These are phyloP conservation scores for Diabrotica balteata DNA, from an alignment of 2,888 invertebrate genomes.

Conservation along the genomic window DNA sequence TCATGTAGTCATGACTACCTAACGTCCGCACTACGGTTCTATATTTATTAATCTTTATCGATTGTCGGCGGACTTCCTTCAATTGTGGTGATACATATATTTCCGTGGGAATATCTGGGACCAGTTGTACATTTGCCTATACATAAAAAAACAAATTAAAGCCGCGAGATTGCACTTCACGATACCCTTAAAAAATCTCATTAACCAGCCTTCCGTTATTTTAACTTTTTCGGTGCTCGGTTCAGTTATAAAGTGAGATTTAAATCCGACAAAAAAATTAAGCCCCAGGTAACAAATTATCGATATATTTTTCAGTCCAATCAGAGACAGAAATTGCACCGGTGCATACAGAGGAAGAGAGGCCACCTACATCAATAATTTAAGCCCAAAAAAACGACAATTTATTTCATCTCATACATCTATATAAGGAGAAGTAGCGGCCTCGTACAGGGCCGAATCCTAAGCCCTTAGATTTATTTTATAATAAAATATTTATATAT, in stretches of 20 bases:
- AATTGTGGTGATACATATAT: too few relatives aligned
- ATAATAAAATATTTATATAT: background rate
- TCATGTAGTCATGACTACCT: too few relatives aligned
- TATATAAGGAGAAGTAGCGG: constrained; percentile 33
- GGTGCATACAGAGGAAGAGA: constrained; percentile 22
- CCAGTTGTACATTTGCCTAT: too few relatives aligned
- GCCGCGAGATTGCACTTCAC: constrained; percentile 2
- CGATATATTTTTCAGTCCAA: constrained; percentile 26
- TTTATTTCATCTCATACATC: constrained; percentile 29
- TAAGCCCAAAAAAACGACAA: constrained; percentile 31
- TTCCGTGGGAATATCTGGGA: too few relatives aligned
- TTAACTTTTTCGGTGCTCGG: constrained; percentile 12
- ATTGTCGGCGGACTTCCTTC: too few relatives aligned
- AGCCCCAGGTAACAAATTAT: constrained; percentile 24
- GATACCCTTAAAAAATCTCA: constrained; percentile 21
- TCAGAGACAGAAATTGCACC: constrained; percentile 26
- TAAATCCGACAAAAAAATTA: constrained; percentile 19
- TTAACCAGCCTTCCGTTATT: constrained; percentile 20
- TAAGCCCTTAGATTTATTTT: background rate
- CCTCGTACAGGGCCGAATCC: constrained; percentile 3
- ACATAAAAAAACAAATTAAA: background rate
- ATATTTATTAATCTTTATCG: too few relatives aligned
- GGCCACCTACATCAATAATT: constrained; percentile 38
- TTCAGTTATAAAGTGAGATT: constrained; percentile 13
- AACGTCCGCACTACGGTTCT: too few relatives aligned